Percentiles rank a stretch among this genome's conserved stretches.
Evolutionary conservation across 2,797 vertebrate species (phyloP).

Genomic region (Limnodromus scolopaceus): DNA sequence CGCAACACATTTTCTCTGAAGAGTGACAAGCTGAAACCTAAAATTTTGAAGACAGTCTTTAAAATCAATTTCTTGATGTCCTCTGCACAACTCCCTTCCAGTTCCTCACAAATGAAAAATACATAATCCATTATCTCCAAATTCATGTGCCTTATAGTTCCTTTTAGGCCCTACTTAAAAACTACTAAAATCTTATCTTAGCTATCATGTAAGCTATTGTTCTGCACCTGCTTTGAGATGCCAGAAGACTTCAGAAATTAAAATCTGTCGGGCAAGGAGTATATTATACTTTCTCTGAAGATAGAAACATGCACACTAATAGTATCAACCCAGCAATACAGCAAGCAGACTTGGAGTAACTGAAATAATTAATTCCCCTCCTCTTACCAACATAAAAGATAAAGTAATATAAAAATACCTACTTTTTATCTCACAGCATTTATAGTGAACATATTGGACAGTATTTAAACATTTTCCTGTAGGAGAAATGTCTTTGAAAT

Average conservation of each 20-base stretch:
- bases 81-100: background rate
- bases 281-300: background rate
- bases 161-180: background rate
- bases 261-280: background rate
- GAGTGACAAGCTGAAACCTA: background rate
- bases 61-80: background rate
- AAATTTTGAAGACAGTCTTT: background rate
- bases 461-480: background rate
- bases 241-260: background rate
- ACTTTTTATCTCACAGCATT: background rate
- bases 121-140: background rate
- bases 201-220: background rate
- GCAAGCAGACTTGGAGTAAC: background rate
- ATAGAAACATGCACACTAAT: background rate
- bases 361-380: background rate
- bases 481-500: background rate
- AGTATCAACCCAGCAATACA: background rate
- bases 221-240: background rate
- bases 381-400: background rate
- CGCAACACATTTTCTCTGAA: background rate
- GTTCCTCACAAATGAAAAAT: slow-evolving; percentile 6
- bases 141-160: background rate
- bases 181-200: background rate
- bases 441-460: background rate
- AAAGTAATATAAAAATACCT: background rate